Base-by-base conservation (phyloP, 2,888 invertebrate species). In the Mystacides longicornis region DNA sequence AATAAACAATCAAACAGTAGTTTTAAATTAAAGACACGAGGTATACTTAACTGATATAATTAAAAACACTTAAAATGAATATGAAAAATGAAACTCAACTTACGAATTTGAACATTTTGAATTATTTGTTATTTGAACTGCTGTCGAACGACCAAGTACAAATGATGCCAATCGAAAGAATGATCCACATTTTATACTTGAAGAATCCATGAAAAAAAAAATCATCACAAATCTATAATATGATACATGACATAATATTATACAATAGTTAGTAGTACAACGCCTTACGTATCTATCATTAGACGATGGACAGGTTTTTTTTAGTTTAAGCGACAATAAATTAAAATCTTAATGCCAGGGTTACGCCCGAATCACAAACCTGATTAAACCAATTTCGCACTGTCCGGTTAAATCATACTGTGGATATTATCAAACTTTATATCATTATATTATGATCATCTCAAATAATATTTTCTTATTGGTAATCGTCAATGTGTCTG, bases 61-160 rank as follows among this genome's bases (percentile, higher is more conserved):
- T n/a, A n/a, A n/a, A n/a, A n/a, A n/a, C n/a, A n/a, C n/a, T n/a
- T 27, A 27, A 7, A 7, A 7, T 27, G 27, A 27, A 27, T 7
- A 27, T 27, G 11, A 27, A 27, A 7, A 27, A 27, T 7, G 7
- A 27, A 27, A 14, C 4, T n/a, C 37, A n/a, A 37, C 37, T 37
- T 37, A 37, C 37, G 37, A 37, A 7, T 37, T 37, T 37, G 37
- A 37, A 37, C 37, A 37, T 37, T 37, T 37, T 37, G 37, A 37
- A 7, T 37, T 14, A 37, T 3, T 37, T 37, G 16, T 7, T 5
- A 7, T 37, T 37, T 37, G 37, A 37, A 37, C 37, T 14, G 3
- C 37, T 37, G 37, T 37, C 37, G 37, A 37, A 14, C 4, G 37
- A 37, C 37, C 16, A 14, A 37, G 37, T n/a, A 37, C 37, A 37